Conservation (phyloP, 2,113 vertebrate species). For the Sterna hirundo region DNA sequence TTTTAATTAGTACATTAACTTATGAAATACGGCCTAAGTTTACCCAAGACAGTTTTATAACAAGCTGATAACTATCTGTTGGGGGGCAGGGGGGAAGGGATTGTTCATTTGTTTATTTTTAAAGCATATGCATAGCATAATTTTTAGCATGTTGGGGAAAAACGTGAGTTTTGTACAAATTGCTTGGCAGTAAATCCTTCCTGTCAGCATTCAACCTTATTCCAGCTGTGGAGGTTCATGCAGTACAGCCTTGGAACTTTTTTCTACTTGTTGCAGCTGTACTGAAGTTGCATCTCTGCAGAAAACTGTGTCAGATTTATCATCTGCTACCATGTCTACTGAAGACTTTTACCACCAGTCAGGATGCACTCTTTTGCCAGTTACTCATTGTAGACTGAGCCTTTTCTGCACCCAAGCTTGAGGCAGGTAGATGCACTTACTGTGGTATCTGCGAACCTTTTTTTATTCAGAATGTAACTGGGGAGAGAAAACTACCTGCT, state of each 20-base stretch:
- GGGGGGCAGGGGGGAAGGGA: neutral
- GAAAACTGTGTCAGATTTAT: neutral
- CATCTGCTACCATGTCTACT: neutral
- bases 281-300: neutral
- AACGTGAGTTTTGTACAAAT: neutral
- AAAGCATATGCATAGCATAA: neutral
- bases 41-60: neutral
- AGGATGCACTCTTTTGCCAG: neutral
- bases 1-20: constrained; percentile 16
- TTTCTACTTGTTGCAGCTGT: neutral
- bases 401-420: neutral
- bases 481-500: neutral
- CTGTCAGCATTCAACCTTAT: neutral
- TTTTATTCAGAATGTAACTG: neutral
- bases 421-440: neutral
- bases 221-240: neutral
- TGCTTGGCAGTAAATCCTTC: neutral
- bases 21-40: neutral
- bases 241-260: neutral
- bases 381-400: neutral
- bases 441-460: neutral
- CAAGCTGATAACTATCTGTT: neutral
- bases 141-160: neutral
- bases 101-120: neutral
- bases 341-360: neutral